A percentile compares a stretch with the other conserved stretches of the same genome.
These are phyloP conservation scores for Agapetus fuscipes DNA, from an alignment of 2,888 invertebrate species.

Conservation along the genomic window DNA sequence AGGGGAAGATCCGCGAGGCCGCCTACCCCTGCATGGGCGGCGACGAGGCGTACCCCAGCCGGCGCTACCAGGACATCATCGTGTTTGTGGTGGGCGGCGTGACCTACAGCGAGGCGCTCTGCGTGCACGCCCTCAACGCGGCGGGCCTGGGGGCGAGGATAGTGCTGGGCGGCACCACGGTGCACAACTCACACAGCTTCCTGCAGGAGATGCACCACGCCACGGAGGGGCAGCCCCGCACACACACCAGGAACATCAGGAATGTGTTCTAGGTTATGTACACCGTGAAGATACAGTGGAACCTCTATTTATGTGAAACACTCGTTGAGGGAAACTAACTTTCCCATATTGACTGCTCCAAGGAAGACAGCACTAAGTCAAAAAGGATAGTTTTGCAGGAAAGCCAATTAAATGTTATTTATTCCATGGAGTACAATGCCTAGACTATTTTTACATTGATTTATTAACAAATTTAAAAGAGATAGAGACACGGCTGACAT, in stretches of 20 bases:
- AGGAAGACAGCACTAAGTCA: too few species aligned
- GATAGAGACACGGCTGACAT: too few species aligned
- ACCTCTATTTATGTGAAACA: too few species aligned
- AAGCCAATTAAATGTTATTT: too few species aligned
- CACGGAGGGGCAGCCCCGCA: slow-evolving; percentile 54
- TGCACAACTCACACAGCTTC: slow-evolving; percentile 82
- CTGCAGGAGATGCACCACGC: slow-evolving; percentile 63
- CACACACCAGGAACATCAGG: slow-evolving; percentile 48
- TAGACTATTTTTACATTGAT: too few species aligned
- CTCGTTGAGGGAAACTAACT: too few species aligned
- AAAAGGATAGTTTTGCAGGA: too few species aligned
- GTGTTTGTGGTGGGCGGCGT: slow-evolving; percentile 94
- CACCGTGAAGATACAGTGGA: too few species aligned
- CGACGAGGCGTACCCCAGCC: slow-evolving; percentile 37
- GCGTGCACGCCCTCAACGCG: slow-evolving; percentile 66
- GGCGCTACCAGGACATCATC: slow-evolving; percentile 85
- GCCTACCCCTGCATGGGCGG: slow-evolving; percentile 75
- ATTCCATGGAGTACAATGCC: too few species aligned
- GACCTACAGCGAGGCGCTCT: slow-evolving; percentile 91
- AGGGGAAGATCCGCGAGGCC: slow-evolving; percentile 80
- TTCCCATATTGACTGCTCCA: too few species aligned
- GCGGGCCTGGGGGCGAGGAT: slow-evolving; percentile 64
- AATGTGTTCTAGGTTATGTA: slow-evolving; percentile 32
- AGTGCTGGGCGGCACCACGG: slow-evolving; percentile 81
- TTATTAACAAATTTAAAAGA: too few species aligned